phyloP scores from a whole-genome alignment of 2,888 invertebrate genomes.

The Octonoba sinensis region DNA sequence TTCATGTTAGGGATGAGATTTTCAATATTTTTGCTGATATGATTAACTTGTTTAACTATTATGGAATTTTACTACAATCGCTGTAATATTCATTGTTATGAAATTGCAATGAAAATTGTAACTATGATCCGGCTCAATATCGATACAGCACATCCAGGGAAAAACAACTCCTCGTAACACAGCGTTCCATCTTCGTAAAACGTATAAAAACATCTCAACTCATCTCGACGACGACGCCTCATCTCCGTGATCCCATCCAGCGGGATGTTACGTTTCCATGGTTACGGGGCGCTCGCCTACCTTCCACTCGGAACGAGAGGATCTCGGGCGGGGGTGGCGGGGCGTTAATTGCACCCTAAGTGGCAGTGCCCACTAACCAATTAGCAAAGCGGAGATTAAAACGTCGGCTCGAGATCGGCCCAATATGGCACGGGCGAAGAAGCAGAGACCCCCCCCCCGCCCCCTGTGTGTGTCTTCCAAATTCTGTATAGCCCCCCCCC shows the following conservation, averaged over 20 bases:
- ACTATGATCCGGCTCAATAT: too few relatives aligned
- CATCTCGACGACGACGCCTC: not conserved
- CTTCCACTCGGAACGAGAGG: constrained; percentile 10
- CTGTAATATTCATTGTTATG: too few relatives aligned
- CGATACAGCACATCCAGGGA: too few relatives aligned
- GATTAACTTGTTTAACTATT: too few relatives aligned
- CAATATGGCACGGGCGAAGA: constrained; percentile 59
- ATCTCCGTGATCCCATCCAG: not conserved
- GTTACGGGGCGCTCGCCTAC: constrained; percentile 46
- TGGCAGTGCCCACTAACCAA: constrained; percentile 63
- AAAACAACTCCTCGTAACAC: too few relatives aligned
- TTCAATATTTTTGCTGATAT: too few relatives aligned
- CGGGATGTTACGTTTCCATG: constrained; percentile 54
- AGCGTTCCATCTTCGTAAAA: too few relatives aligned
- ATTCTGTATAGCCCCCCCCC: constrained; percentile 13
- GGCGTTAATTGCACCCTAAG: constrained; percentile 62
- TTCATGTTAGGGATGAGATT: too few relatives aligned
- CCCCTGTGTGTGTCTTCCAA: constrained; percentile 13
- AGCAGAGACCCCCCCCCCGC: constrained; percentile 5
- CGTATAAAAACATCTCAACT: constrained; percentile 28
- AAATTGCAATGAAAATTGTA: too few relatives aligned
- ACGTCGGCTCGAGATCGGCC: constrained; percentile 58
- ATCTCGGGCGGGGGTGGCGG: constrained; percentile 2
- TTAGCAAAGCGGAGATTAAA: constrained; percentile 64
- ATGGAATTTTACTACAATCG: too few relatives aligned